Conservation (phyloP, 1,140 invertebrate species). For the Hydropsyche tenuis region DNA sequence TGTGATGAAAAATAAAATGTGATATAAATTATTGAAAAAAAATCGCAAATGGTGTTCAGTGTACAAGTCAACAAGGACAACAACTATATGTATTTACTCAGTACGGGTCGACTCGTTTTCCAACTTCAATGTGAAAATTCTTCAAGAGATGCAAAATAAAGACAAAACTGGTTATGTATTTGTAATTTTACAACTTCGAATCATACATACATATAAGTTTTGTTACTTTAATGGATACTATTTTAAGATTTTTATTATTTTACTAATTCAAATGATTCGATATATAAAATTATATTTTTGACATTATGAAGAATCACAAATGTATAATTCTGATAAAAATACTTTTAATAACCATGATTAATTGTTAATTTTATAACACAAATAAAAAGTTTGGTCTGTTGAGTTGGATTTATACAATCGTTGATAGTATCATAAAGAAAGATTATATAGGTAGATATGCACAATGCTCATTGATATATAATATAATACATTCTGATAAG, state of each 20-base stretch:
- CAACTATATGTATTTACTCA: background rate
- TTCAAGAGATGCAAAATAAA: background rate
- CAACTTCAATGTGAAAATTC: constrained; percentile 7
- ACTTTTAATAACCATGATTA: too few relatives aligned
- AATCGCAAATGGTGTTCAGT: background rate
- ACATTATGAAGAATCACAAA: background rate
- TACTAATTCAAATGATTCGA: background rate
- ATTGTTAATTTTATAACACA: too few relatives aligned
- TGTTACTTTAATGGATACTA: too few relatives aligned
- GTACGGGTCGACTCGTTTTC: background rate
- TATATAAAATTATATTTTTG: background rate
- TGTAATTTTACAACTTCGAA: background rate
- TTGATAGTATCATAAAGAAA: too few relatives aligned
- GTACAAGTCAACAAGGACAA: background rate
- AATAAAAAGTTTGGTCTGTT: too few relatives aligned
- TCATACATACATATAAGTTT: too few relatives aligned
- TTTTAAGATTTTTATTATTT: background rate
- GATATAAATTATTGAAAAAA: background rate
- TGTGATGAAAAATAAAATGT: background rate
- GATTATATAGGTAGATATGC: too few relatives aligned
- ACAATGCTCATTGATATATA: too few relatives aligned
- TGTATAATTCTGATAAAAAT: too few relatives aligned
- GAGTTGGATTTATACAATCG: too few relatives aligned
- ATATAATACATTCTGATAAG: too few relatives aligned
- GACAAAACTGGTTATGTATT: constrained; percentile 1